A percentile compares a stretch with the other conserved stretches of the same genome.
phyloP scores from a whole-genome alignment of 2,797 vertebrate genomes.

The Brotula barbata region DNA sequence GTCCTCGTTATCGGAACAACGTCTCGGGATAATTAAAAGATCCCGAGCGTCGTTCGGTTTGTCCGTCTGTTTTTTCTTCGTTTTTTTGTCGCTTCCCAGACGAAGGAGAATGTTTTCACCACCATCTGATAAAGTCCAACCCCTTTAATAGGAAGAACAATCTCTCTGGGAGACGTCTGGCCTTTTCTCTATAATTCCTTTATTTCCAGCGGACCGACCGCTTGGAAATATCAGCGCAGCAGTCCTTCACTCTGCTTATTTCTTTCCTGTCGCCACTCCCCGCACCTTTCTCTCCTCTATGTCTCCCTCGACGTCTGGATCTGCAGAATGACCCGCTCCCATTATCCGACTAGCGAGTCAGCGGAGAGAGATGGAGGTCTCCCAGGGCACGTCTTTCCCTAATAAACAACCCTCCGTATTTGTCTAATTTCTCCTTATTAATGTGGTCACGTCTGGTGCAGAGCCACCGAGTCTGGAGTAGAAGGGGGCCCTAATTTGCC shows the following conservation, averaged over 20 bases:
- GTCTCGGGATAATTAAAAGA: no score
- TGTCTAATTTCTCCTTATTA: constrained; percentile 65
- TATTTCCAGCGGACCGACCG: no score
- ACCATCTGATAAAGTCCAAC: no score
- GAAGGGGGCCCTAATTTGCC: constrained; percentile 49
- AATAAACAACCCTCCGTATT: constrained; percentile 63
- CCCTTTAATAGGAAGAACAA: no score
- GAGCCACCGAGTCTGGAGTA: constrained; percentile 32
- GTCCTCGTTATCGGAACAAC: no score
- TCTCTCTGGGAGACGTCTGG: no score
- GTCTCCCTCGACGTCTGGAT: constrained; percentile 20
- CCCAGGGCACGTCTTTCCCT: constrained; percentile 49
- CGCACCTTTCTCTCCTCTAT: constrained; percentile 8
- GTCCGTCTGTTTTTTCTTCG: no score
- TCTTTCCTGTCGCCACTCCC: constrained; percentile 12
- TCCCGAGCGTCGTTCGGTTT: no score
- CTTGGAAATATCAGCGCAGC: no score
- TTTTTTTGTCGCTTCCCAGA: no score
- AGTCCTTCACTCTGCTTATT: background rate
- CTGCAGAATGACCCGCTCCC: constrained; percentile 15
- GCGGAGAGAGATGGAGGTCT: constrained; percentile 16
- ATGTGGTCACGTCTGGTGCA: constrained; percentile 39
- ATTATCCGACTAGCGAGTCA: constrained; percentile 2
- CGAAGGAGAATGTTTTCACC: no score
- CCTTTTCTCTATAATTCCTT: no score